phyloP scores from a whole-genome alignment of 2,888 invertebrate species.

The Amorpha juglandis region DNA sequence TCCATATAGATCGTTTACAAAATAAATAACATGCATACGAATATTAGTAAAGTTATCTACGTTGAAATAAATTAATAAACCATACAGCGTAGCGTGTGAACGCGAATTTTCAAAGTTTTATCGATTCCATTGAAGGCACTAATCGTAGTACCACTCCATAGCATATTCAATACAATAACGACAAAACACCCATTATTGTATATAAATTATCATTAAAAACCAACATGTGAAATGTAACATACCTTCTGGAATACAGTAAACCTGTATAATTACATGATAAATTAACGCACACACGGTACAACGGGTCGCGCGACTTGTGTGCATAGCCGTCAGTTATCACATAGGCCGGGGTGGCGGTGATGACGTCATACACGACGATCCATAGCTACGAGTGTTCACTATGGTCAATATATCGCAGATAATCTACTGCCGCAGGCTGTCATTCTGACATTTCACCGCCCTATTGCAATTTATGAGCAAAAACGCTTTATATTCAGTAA shows the following conservation, averaged over 20 bases:
- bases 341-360: background rate
- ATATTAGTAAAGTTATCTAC: background rate
- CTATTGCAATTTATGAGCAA: background rate
- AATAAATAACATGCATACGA: background rate
- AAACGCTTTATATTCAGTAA: background rate
- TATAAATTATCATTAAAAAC: background rate
- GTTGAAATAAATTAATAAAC: background rate
- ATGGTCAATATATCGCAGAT: background rate
- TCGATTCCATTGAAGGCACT: background rate
- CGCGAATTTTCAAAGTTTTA: background rate
- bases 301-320: background rate
- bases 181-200: background rate
- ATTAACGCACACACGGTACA: conserved; percentile 1
- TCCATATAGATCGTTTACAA: background rate
- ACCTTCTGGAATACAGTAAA: background rate
- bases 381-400: background rate
- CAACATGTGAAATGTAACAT: conserved; percentile 2
- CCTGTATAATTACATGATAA: conserved; percentile 2
- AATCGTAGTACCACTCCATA: background rate
- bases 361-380: background rate
- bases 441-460: background rate
- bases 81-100: background rate
- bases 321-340: background rate
- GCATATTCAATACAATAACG: background rate
- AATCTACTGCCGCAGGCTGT: background rate